phyloP scores from a whole-genome alignment of 2,797 vertebrate species.

The Platyrinchus mystaceus region DNA sequence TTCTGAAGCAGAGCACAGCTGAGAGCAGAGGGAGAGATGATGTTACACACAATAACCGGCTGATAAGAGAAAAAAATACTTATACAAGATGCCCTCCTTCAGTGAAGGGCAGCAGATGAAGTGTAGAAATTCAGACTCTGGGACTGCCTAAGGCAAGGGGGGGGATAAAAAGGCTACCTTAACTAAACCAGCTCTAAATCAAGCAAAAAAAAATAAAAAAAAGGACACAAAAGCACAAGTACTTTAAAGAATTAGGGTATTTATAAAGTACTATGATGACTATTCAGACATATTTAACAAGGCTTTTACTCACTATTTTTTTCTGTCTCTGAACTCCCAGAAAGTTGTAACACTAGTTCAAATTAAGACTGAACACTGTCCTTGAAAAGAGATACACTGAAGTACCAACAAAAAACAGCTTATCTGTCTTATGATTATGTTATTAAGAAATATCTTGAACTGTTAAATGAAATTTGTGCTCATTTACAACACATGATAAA shows the following conservation, averaged over 20 bases:
- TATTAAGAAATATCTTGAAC: background rate
- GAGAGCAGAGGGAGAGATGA: constrained; percentile 6
- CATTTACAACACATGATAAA: background rate
- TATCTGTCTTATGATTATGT: background rate
- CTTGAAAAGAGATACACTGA: background rate
- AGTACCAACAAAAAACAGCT: background rate
- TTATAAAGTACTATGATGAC: background rate
- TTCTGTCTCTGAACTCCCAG: background rate
- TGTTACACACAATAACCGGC: background rate
- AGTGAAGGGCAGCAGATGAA: background rate
- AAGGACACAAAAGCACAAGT: background rate
- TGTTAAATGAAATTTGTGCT: background rate
- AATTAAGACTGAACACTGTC: background rate
- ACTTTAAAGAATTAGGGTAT: background rate
- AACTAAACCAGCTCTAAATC: background rate
- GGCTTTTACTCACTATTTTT: background rate
- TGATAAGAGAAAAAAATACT: background rate
- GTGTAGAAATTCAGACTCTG: background rate
- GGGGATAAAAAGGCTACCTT: background rate
- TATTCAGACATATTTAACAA: background rate
- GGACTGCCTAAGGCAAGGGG: background rate
- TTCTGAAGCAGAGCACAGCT: background rate
- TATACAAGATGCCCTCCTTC: background rate
- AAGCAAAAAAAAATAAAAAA: background rate
- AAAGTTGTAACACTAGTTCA: background rate